Percentiles rank a stretch among this genome's conserved stretches.
Conservation (phyloP, 2,888 invertebrate genomes). For the Holacanthella duospinosa region DNA sequence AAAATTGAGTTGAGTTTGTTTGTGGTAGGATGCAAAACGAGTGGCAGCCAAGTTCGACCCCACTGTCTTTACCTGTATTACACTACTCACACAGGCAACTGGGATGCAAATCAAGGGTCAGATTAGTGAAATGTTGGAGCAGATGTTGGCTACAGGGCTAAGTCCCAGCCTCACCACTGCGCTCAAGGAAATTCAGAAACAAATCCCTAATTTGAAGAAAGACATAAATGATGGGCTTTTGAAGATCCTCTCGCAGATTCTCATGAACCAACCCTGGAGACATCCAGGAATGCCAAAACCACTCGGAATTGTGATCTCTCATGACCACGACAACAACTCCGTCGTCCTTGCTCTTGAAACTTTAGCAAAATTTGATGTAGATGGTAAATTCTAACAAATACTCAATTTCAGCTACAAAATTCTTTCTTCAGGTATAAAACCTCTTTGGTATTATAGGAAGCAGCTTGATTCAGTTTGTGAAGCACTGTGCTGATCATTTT, state of each 20-base stretch:
- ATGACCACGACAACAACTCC: slow-evolving; percentile 56
- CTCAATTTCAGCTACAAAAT: not conserved
- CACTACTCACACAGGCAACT: slow-evolving; percentile 77
- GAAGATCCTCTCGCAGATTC: slow-evolving; percentile 76
- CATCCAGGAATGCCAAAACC: slow-evolving; percentile 62
- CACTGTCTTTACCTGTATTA: slow-evolving; percentile 85
- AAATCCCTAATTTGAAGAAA: slow-evolving; percentile 73
- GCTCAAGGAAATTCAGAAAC: slow-evolving; percentile 74
- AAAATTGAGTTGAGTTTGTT: slow-evolving; percentile 1
- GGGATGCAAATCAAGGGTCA: slow-evolving; percentile 64
- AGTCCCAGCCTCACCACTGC: slow-evolving; percentile 84
- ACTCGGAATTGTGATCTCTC: not conserved
- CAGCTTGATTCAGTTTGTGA: slow-evolving; percentile 80
- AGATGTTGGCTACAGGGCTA: slow-evolving; percentile 84
- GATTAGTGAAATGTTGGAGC: slow-evolving; percentile 72
- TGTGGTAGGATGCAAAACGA: slow-evolving; percentile 23
- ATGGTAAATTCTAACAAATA: slow-evolving; percentile 49
- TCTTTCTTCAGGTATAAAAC: not conserved
- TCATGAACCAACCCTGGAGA: slow-evolving; percentile 75
- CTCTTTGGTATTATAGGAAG: slow-evolving; percentile 51
- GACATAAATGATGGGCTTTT: slow-evolving; percentile 88
- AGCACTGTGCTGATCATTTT: slow-evolving; percentile 83
- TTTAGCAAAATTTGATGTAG: slow-evolving; percentile 78
- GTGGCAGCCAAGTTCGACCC: slow-evolving; percentile 56
- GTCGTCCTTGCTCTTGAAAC: slow-evolving; percentile 86